Base-by-base conservation (phyloP, 2,888 invertebrate species). In the Nemotelus pantherinus region DNA sequence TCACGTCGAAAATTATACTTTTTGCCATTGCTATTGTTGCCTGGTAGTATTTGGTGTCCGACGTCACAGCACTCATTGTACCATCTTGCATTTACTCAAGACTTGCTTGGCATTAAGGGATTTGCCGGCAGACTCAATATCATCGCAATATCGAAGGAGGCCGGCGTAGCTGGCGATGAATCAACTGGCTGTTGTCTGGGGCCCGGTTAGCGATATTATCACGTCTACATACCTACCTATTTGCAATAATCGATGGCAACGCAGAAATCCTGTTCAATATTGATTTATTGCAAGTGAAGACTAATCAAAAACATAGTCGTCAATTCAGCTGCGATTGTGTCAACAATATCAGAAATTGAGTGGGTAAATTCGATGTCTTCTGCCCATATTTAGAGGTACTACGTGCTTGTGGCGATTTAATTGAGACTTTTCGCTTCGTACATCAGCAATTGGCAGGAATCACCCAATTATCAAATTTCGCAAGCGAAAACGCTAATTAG, bases 241-340 rank as follows among this genome's bases (percentile, higher is more conserved):
- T 70, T 70, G 70, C 70, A 70, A 41, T 70, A 55, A 70, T 70
- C 70, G 70, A 70, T 70, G 53, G 55, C 70, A 53, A 53, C 55
- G 43, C 41, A 7, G 55, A 53, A 47, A 43, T 5, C 25, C 39
- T 70, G 70, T 70, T 53, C 53, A 70, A 55, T 70, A 70, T 70
- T 70, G 70, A 70, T 70, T 70, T 70, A 70, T 70, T 70, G 70
- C 70, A 70, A 53, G 70, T 53, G 70, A 55, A 53, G 70, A 70
- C 39, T 63, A 70, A 47, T 53, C 3, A 41, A 25, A 70, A 53
- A 55, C 55, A 55, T 55, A 2, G 53, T 43, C 2, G 41, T 53
- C 2, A 70, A n/a, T 10, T 70, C 41, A 41, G 70, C 53, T 70
- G 70, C 70, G 70, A 39, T 70, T 70, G 45, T 55, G 41, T 70